A percentile compares a stretch with the other conserved stretches of the same genome.
Conservation (phyloP, 2,113 vertebrate species). For the Indicator maculatus region DNA sequence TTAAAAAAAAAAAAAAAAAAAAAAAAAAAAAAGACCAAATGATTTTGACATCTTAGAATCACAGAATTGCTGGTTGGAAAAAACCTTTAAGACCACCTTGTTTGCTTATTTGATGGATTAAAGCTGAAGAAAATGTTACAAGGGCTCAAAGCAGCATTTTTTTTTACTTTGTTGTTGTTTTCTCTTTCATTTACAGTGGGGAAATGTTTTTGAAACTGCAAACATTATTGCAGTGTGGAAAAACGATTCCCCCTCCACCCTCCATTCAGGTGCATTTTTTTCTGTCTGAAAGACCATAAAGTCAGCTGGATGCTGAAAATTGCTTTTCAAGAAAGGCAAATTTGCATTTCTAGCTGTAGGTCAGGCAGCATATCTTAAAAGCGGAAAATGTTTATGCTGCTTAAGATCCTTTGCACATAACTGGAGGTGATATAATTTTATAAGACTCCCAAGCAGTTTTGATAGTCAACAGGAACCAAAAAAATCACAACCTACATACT, state of each 20-base stretch:
- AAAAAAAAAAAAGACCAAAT: background rate
- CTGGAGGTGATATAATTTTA: background rate
- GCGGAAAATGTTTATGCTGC: background rate
- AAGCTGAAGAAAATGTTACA: background rate
- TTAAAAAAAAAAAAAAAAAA: background rate
- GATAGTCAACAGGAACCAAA: background rate
- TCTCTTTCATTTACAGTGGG: background rate
- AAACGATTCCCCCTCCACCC: background rate
- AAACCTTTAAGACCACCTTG: background rate
- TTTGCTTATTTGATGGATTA: background rate
- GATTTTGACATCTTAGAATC: background rate
- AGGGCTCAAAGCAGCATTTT: background rate
- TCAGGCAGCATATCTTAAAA: background rate
- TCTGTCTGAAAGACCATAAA: background rate
- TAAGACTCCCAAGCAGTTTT: background rate
- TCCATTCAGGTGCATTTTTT: background rate
- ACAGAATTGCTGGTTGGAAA: too few species aligned
- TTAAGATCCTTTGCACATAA: background rate
- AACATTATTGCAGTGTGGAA: background rate
- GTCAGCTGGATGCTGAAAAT: conserved; percentile 20
- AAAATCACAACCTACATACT: background rate
- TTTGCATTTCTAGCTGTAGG: background rate
- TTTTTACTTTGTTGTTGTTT: background rate
- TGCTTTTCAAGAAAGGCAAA: conserved; percentile 29
- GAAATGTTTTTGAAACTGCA: background rate